phyloP scores from a whole-genome alignment of 2,888 invertebrate genomes.

The Leptinotarsa rubiginosa region DNA sequence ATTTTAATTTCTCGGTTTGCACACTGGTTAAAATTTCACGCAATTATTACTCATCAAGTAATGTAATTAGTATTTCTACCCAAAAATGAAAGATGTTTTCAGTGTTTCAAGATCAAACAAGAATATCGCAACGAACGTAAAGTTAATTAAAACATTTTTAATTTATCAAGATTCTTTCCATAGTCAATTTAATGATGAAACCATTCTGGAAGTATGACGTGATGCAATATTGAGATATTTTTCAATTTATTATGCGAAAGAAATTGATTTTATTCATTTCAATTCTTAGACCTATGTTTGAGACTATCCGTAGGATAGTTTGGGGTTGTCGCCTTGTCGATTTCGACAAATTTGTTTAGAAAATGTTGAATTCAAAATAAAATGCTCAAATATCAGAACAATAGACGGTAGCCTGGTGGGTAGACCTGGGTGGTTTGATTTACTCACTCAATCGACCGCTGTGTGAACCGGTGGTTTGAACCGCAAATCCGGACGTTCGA shows the following conservation, averaged over 20 bases:
- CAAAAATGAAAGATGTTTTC: background rate
- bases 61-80: background rate
- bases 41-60: conserved; percentile 6
- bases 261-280: background rate
- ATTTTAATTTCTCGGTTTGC: background rate
- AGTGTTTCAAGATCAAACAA: background rate
- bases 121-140: conserved; percentile 1
- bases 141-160: conserved; percentile 1
- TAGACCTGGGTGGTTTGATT: no score
- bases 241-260: background rate
- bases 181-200: background rate
- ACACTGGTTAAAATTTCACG: background rate
- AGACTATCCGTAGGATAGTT: no score
- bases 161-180: background rate
- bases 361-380: no score
- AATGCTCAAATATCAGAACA: no score
- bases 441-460: no score
- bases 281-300: no score
- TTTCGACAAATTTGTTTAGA: no score
- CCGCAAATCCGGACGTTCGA: no score
- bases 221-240: background rate
- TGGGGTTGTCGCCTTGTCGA: no score
- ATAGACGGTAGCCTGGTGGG: no score
- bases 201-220: background rate
- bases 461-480: no score